Evolutionary conservation across 2,113 vertebrate species (phyloP), one percentile per base, ranked within the genome.

Genomic region (Numenius arquata): DNA sequence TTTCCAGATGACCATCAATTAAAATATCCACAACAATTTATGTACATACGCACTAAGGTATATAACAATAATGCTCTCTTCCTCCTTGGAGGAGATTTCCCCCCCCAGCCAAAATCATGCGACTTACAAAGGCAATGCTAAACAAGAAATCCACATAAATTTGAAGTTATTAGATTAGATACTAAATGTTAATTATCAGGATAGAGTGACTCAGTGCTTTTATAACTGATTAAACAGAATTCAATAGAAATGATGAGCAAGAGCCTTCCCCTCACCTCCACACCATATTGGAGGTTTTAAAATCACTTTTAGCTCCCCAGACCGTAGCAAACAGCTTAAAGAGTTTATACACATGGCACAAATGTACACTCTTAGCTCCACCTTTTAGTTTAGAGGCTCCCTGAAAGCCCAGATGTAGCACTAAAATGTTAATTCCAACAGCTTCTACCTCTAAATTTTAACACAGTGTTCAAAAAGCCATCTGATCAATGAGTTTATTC

Each of bases 211-310:
- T 22, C 32, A 14, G 12, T 41, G 14, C 8, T 79, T 79, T 76
- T 11, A 15, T 14, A 91, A 85, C 10, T 34, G 19, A 79, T 53
- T 56, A 65, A 61, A 70, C 9, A 76, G 43, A 41, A 65, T 45
- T 71, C 38, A 81, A n/a, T 12, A 77, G 12, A 73, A 19, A 52
- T 27, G 8, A 58, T 6, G 19, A 55, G 15, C 16, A 72, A 58
- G 11, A 59, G 19, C 22, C 5, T 59, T 67, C 50, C 32, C 38
- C 50, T 58, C 48, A 36, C 25, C 45, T 71, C 9, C 18, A 50
- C 7, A 48, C 5, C 18, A 67, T 23, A 8, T 0, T 5, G 6
- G 6, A 5, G 3, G 4, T 20, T 12, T 75, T 56, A 9, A 15
- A 48, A 36, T 8, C 1, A 40, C 13, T 59, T 66, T n/a, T 15